Base-by-base conservation (phyloP, 35 echinoderm and acorn worm genomes). In the Ophiothrix spiculata region DNA sequence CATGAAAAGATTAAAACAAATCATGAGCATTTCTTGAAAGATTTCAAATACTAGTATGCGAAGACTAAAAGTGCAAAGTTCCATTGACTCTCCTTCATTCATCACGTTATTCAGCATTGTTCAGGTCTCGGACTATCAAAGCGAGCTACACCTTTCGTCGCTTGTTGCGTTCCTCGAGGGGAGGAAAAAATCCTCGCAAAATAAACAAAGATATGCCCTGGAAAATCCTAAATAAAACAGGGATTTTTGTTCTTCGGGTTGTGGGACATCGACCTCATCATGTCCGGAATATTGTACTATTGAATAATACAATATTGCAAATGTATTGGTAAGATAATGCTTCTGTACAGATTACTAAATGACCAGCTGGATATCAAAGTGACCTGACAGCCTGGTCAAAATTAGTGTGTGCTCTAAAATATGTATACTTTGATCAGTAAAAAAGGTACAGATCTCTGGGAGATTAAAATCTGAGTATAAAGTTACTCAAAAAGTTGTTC, bases 201-300 rank as follows among this genome's bases (percentile, higher is more conserved):
- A 69, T n/a, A 69, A 69, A 69, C 60, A 69, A 69, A 69, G 60
- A 69, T 69, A 69, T 69, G 60, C 60, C 60, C 60, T 69, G 23
- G 60, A 69, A 69, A 69, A 69, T 69, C 60, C 60, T 69, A 69
- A 69, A 6, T 69, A 69, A 69, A 49, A 49, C 42, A 69, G 16
- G 25, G 1, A 12, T 69, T 69, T 69, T 69, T 6, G 4, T 69
- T 25, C 60, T 25, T 25, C n/a, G 29, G 29, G 16, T 69, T 69
- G 60, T 69, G 60, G 60, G 60, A 69, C 60, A 69, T 69, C 60
- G 60, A 69, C 60, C 60, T n/a, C n/a, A n/a, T n/a, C n/a, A n/a
- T n/a, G n/a, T n/a, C n/a, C n/a, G n/a, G 60, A 28, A 28, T 69
- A 69, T 49, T 49, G 6, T 49, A 10, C 3, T 15, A 69, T 25